Base-by-base conservation (phyloP, 1,140 invertebrate species). In the Drosophila setifemur region DNA sequence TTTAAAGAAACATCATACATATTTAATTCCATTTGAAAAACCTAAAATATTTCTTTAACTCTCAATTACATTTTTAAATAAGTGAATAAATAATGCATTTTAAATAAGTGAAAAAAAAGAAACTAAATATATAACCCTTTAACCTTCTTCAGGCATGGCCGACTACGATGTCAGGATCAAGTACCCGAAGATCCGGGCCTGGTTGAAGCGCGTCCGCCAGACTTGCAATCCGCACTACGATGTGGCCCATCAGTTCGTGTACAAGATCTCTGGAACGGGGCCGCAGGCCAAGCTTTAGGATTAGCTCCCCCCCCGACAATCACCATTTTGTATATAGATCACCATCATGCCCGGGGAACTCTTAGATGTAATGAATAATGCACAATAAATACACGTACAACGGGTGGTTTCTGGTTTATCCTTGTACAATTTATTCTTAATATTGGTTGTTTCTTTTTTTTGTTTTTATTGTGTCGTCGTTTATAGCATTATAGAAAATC, bases 161-260 rank as follows among this genome's bases (percentile, higher is more conserved):
- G 94, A 94, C 29, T 95, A 93, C 82, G 92, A 95, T 89, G 91
- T 94, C 2, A 90, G 88, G 26, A 81, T 92, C 31, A 92, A 92
- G 7, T 91, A 93, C 48, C 93, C 94, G 2, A 91, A 91, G 35
- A 73, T 96, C 8, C 90, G 91, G 26, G 91, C 90, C 1, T 96
- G 94, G 94, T 89, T 95, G 60, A 92, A 95, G 31, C 91, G 91
- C 53, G 94, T 96, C 0, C 89, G 90, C 45, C 74, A 91, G 1
- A 90, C 92, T 54, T 91, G 93, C 8, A 91, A 92, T 69, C 94
- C 95, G 0, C 88, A 93, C 72, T 96, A 95, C 90, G 92, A 93
- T 72, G 93, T 94, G 58, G 94, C 93, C 16, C 94, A 95, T 76
- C 55, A 77, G 48, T 73, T 93, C 35, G 69, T 89, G 12, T 89